Conservation (phyloP, 2,888 invertebrate genomes). For the Chrysolina oricalcia region DNA sequence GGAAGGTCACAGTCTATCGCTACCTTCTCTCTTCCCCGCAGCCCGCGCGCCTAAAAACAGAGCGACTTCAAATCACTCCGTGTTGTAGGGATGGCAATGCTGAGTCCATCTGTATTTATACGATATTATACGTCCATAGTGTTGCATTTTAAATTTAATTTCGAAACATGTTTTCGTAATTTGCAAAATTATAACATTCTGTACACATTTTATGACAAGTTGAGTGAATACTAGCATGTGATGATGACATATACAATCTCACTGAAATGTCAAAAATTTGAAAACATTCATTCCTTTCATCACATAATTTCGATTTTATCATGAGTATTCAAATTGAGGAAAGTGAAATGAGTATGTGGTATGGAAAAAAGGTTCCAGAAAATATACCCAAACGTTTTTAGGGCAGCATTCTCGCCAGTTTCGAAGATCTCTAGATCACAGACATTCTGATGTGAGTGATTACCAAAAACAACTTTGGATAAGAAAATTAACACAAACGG, state of each 20-base stretch:
- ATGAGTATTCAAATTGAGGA: neutral
- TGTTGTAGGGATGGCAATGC: no score
- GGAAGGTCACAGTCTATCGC: no score
- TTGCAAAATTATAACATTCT: no score
- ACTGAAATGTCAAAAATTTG: slow-evolving; percentile 15
- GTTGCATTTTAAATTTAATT: no score
- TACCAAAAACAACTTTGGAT: slow-evolving; percentile 43
- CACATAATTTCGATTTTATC: slow-evolving; percentile 16
- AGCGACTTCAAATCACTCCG: no score
- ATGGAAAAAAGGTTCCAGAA: neutral
- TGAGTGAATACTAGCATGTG: no score
- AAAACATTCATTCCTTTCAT: slow-evolving; percentile 9
- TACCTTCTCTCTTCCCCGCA: no score
- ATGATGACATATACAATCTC: neutral
- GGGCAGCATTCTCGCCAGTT: neutral
- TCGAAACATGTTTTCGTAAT: no score
- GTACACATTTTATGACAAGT: neutral
- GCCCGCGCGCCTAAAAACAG: no score
- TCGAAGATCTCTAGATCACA: neutral
- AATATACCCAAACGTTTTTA: neutral
- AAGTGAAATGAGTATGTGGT: slow-evolving; percentile 1
- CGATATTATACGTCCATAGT: no score
- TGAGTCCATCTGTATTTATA: no score
- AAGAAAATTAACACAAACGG: slow-evolving; percentile 63
- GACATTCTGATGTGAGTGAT: neutral